phyloP scores from a whole-genome alignment of 2,888 invertebrate genomes.

The Callyntrura guangdongensis region DNA sequence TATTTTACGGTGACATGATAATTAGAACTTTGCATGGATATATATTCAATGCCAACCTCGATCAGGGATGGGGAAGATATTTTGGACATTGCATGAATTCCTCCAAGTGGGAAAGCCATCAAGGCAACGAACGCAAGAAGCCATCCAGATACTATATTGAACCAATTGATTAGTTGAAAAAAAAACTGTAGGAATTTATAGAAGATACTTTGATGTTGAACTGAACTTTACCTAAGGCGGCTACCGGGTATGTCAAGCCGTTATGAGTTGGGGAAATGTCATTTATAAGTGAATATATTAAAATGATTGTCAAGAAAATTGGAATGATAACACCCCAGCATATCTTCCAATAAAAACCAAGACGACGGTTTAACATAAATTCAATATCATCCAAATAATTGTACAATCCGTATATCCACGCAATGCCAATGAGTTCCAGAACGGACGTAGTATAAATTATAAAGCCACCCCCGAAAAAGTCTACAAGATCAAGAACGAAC shows the following conservation, averaged over 20 bases:
- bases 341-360: conserved; percentile 91
- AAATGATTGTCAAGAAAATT: conserved; percentile 89
- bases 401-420: conserved; percentile 88
- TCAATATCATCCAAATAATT: conserved; percentile 91
- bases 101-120: conserved; percentile 67
- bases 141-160: conserved; percentile 75
- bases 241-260: conserved; percentile 15
- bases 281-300: conserved; percentile 88
- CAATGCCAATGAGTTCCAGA: conserved; percentile 88
- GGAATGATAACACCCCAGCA: conserved; percentile 93
- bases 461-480: conserved; percentile 89
- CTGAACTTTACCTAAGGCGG: conserved; percentile 55
- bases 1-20: neutral
- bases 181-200: no score
- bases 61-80: conserved; percentile 26
- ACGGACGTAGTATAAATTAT: conserved; percentile 88
- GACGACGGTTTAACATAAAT: conserved; percentile 91
- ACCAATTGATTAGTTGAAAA: no score
- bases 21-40: neutral
- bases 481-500: conserved; percentile 88
- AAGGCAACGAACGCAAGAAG: conserved; percentile 61
- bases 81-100: conserved; percentile 54
- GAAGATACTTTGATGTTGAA: no score
- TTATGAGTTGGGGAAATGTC: conserved; percentile 61
- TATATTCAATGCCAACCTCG: neutral